Evolutionary conservation across 2,113 vertebrate species (phyloP).

Genomic region (Callipepla squamata): DNA sequence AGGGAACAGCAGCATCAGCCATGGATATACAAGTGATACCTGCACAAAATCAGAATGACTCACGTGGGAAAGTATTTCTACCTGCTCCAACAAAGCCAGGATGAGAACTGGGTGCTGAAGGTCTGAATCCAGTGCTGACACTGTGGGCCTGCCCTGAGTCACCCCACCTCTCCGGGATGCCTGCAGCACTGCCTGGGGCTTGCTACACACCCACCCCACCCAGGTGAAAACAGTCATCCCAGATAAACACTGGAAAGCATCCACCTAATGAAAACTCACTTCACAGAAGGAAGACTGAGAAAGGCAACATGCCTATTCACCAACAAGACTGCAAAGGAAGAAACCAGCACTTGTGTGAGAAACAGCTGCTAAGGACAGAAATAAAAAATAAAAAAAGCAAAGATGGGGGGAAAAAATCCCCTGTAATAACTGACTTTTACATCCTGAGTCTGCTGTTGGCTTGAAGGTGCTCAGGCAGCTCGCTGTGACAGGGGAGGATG

Average conservation of each 20-base stretch:
- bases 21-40: fast-evolving
- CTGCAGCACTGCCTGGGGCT: not conserved
- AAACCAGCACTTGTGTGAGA: not conserved
- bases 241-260: not conserved
- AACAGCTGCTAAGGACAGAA: not conserved
- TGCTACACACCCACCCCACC: not conserved
- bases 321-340: not conserved
- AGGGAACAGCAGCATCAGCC: not conserved
- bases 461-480: not conserved
- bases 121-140: not conserved
- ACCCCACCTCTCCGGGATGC: fast-evolving
- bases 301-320: fast-evolving
- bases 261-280: fast-evolving
- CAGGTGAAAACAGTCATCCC: not conserved
- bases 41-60: too few species aligned
- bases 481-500: fast-evolving
- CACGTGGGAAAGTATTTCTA: not conserved
- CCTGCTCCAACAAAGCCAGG: not conserved
- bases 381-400: not conserved
- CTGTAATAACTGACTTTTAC: not conserved
- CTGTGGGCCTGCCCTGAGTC: fast-evolving
- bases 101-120: fast-evolving
- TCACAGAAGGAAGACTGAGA: not conserved
- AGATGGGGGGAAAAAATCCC: not conserved
- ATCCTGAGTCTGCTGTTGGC: not conserved